Base-by-base conservation (phyloP, 2,797 vertebrate genomes). In the Cyclura pinguis region DNA sequence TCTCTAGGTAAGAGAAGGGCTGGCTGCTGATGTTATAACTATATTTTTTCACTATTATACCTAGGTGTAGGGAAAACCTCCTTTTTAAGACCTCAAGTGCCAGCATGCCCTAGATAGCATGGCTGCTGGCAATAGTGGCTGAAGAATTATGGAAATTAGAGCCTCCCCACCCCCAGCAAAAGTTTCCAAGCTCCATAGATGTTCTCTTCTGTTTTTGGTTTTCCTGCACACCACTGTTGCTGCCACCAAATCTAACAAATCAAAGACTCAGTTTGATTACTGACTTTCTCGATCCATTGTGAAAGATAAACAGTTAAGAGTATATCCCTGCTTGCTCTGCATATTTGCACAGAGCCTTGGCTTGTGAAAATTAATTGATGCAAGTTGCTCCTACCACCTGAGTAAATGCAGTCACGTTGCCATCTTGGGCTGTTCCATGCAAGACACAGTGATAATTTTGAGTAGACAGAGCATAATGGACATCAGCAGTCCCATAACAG, bases 1-100 rank as follows among this genome's bases (percentile, higher is more conserved):
- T 47, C 35, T 47, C 57, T 85, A 57, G 73, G 77, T 84, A 90
- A 90, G 86, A 74, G 24, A 89, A 47, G 59, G 78, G 42, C 74
- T 5, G 0, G 80, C 1, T 1, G 86, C 87, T 67, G 0, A 5
- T 3, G 62, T 18, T 42, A 83, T 8, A 57, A 3, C 10, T 57
- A 55, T 9, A 32, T 47, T 42, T 76, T 47, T 64, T 35, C 35
- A 42, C n/a, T 72, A 29, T 52, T 4, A 59, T 3, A 5, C 5
- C 6, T 47, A 35, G 52, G 2, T 64, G 24, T 16, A 10, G 27
- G 20, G 64, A 67, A 67, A 67, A 67, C 64, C 50, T 38, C 27
- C 50, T 38, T 74, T 29, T 29, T 29, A 69, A 69, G 67, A 29
- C 67, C 32, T 32, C 29, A 69, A 32, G 20, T 32, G 29, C 67